Conservation (phyloP, 2,113 vertebrate species). For the Monopterus albus region DNA sequence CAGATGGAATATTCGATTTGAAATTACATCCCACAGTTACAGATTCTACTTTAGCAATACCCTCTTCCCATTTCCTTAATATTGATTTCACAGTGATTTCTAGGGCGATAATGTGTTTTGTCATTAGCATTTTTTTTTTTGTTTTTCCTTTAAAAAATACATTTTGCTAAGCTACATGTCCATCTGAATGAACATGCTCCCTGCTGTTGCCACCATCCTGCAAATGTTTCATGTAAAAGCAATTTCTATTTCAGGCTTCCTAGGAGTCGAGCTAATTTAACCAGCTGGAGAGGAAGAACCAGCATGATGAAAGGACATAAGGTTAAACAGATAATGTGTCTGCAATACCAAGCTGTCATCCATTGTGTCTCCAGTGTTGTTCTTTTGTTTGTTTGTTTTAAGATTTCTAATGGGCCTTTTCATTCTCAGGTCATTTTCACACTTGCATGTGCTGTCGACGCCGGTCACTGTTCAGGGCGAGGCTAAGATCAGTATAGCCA, state of each 20-base stretch:
- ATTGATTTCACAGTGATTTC: slow-evolving; percentile 63
- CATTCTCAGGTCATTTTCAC: slow-evolving; percentile 42
- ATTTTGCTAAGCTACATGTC: slow-evolving; percentile 39
- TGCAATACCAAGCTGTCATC: slow-evolving; percentile 61
- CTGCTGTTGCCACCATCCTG: slow-evolving; percentile 39
- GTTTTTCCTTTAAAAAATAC: slow-evolving; percentile 34
- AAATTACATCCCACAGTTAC: slow-evolving; percentile 8
- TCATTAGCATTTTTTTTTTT: slow-evolving; percentile 34
- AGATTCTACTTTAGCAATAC: slow-evolving; percentile 19
- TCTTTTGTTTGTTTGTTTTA: slow-evolving; percentile 69
- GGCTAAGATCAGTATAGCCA: slow-evolving; percentile 73
- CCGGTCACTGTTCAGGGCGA: slow-evolving; percentile 53
- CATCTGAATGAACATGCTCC: slow-evolving; percentile 24
- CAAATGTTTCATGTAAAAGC: slow-evolving; percentile 63
- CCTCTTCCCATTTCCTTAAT: slow-evolving; percentile 53
- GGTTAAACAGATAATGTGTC: slow-evolving; percentile 79
- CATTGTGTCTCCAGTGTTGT: slow-evolving; percentile 32
- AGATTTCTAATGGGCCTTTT: slow-evolving; percentile 56
- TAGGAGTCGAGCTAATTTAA: slow-evolving; percentile 75
- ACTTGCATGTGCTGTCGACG: slow-evolving; percentile 27
- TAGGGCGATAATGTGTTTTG: slow-evolving; percentile 39
- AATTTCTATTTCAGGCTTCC: slow-evolving; percentile 73
- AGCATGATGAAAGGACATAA: slow-evolving; percentile 73
- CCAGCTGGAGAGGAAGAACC: slow-evolving; percentile 67
- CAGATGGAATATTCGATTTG: background rate